Conservation (phyloP, 2,888 invertebrate species). For the Andrena camellia region DNA sequence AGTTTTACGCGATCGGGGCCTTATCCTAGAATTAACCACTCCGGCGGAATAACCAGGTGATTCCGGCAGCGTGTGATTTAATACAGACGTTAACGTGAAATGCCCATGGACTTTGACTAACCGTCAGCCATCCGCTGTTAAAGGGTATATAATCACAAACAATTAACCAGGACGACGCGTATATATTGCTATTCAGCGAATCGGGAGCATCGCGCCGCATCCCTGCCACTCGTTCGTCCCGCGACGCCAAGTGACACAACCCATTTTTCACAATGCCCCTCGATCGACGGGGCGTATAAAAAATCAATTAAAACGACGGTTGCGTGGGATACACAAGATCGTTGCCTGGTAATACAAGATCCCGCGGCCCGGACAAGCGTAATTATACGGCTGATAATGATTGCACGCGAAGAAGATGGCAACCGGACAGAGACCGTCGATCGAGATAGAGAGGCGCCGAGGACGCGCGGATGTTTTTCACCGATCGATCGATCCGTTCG, state of each 20-base stretch:
- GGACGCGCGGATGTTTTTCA: slow-evolving; percentile 6
- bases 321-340: slow-evolving; percentile 13
- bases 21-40: slow-evolving; percentile 16
- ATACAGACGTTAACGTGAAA: slow-evolving; percentile 24
- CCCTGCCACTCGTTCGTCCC: not conserved
- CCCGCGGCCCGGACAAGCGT: not conserved
- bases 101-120: not conserved
- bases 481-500: slow-evolving; percentile 15
- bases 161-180: not conserved
- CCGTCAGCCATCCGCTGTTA: not conserved
- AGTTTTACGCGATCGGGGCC: not conserved
- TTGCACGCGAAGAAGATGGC: not conserved
- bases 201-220: not conserved
- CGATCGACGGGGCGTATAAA: not conserved
- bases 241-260: not conserved
- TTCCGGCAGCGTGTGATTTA: not conserved
- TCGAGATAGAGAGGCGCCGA: not conserved
- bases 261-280: not conserved
- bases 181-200: not conserved
- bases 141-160: slow-evolving; percentile 9
- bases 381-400: slow-evolving; percentile 39
- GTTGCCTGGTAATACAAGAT: slow-evolving; percentile 1
- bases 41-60: not conserved
- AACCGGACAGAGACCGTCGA: too few species aligned
- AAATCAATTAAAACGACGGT: slow-evolving; percentile 39